A percentile compares a stretch with the other conserved stretches of the same genome.
These are phyloP conservation scores for Frankliniella fusca DNA, from an alignment of 2,888 invertebrate species.

Conservation along the genomic window DNA sequence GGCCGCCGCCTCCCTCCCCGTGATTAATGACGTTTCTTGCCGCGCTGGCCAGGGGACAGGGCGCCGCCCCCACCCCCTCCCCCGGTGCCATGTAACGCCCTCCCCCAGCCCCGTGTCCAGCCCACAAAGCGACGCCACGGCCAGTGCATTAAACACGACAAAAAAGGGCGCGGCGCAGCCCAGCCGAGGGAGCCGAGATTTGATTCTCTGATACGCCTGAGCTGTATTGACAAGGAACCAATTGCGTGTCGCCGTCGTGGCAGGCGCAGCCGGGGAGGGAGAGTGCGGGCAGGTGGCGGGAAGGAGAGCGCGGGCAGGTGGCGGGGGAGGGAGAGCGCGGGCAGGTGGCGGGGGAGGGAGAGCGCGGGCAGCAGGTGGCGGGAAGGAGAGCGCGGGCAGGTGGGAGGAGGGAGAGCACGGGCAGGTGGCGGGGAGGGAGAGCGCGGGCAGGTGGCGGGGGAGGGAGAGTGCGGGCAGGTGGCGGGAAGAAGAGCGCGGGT, in stretches of 20 bases:
- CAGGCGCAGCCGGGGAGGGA: too few relatives aligned
- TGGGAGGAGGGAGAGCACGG: too few relatives aligned
- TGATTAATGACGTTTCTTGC: constrained; percentile 25
- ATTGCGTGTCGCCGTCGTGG: not conserved
- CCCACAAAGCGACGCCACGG: not conserved
- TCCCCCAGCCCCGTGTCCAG: not conserved
- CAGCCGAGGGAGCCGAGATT: not conserved
- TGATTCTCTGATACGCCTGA: not conserved
- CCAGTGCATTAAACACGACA: not conserved
- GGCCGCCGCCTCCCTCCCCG: not conserved
- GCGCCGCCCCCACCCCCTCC: not conserved
- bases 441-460: not conserved
- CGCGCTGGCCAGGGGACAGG: not conserved
- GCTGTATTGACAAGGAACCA: constrained; percentile 10
- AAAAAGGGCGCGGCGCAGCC: not conserved
- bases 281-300: too few relatives aligned
- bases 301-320: too few relatives aligned
- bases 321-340: too few relatives aligned
- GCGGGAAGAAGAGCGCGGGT: too few relatives aligned
- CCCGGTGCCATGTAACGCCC: not conserved
- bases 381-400: too few relatives aligned
- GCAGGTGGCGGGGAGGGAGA: too few relatives aligned
- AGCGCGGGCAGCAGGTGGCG: too few relatives aligned
- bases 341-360: too few relatives aligned
- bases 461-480: too few relatives aligned